These are phyloP conservation scores for Dryocosmus kuriphilus DNA, from an alignment of 2,888 invertebrate genomes.

Conservation along the genomic window DNA sequence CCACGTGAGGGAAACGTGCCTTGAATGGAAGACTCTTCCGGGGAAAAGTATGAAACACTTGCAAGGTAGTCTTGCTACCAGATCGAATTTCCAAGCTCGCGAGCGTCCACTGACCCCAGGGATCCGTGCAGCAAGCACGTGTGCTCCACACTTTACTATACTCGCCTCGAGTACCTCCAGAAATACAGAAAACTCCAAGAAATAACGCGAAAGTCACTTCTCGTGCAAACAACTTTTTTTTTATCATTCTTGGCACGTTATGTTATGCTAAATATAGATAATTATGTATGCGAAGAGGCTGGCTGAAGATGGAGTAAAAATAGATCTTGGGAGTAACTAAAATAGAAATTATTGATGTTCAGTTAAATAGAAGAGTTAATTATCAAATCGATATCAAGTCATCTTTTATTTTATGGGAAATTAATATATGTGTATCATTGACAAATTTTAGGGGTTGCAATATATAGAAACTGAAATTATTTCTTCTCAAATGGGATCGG, in stretches of 20 bases:
- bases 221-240: conserved; percentile 28
- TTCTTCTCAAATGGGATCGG: no score
- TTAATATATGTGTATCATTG: no score
- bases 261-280: conserved; percentile 18
- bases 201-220: conserved; percentile 26
- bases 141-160: conserved; percentile 12
- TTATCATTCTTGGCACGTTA: conserved; percentile 9
- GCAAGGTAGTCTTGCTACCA: conserved; percentile 15
- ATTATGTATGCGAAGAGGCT: conserved; percentile 17
- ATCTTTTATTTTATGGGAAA: not conserved
- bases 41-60: conserved; percentile 23
- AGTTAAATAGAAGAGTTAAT: not conserved
- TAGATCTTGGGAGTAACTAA: not conserved
- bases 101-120: conserved; percentile 29
- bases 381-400: not conserved
- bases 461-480: no score
- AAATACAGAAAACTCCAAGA: conserved; percentile 30
- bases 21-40: conserved; percentile 32
- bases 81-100: conserved; percentile 29
- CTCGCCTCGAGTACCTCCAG: conserved; percentile 16
- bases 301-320: conserved; percentile 17
- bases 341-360: not conserved
- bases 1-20: not conserved
- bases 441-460: no score
- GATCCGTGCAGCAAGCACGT: conserved; percentile 6